phyloP scores from a whole-genome alignment of 2,797 vertebrate species.

The Karalla daura region DNA sequence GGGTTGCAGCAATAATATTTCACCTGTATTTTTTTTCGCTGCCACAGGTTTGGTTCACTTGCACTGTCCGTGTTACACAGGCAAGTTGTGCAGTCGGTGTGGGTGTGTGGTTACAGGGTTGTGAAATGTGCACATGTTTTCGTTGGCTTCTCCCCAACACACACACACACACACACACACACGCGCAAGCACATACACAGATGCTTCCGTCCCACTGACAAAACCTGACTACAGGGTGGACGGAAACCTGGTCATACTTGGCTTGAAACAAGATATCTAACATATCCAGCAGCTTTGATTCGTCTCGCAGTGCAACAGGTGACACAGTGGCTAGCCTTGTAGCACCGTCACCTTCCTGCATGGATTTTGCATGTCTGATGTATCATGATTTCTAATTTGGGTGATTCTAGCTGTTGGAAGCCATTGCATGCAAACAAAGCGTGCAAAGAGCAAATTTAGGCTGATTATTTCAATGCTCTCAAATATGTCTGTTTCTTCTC shows the following conservation, averaged over 20 bases:
- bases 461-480: too few species aligned
- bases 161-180: background rate
- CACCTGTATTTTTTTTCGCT: slow-evolving; percentile 43
- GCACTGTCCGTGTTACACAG: background rate
- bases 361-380: too few species aligned
- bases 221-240: background rate
- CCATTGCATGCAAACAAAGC: too few species aligned
- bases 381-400: too few species aligned
- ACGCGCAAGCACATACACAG: background rate
- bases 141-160: background rate
- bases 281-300: background rate
- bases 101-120: background rate
- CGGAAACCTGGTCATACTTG: background rate
- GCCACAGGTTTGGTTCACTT: background rate
- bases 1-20: background rate
- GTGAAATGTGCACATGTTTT: slow-evolving; percentile 28
- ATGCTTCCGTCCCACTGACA: background rate
- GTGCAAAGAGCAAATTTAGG: too few species aligned
- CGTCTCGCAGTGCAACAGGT: too few species aligned
- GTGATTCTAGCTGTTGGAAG: too few species aligned
- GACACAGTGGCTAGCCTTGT: too few species aligned
- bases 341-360: too few species aligned
- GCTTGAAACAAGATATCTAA: background rate
- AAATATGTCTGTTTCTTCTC: too few species aligned
- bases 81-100: background rate